Conservation (phyloP, 2,113 vertebrate genomes). For the Barnardius zonarius region DNA sequence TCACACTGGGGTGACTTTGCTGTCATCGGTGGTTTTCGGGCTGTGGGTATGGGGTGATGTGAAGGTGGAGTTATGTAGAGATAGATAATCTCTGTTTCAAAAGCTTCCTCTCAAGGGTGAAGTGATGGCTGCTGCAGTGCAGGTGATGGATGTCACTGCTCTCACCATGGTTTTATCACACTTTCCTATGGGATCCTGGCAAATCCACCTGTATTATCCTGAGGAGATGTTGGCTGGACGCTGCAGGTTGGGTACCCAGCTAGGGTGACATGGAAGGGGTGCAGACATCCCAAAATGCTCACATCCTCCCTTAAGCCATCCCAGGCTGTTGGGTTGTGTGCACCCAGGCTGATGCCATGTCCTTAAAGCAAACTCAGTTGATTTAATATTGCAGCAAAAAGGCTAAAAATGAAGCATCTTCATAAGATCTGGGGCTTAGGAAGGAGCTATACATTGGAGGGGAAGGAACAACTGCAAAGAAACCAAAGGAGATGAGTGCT, state of each 20-base stretch:
- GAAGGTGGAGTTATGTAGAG: neutral
- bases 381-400: neutral
- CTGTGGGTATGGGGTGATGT: neutral
- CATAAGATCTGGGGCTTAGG: neutral
- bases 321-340: neutral
- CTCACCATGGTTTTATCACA: neutral
- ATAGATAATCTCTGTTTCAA: neutral
- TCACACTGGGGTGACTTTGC: neutral
- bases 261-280: neutral
- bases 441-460: neutral
- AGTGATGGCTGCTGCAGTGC: neutral
- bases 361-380: neutral
- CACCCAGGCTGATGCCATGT: neutral
- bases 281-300: neutral
- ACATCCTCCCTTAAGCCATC: neutral
- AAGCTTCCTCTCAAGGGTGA: neutral
- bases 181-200: neutral
- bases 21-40: neutral
- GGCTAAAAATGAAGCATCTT: neutral
- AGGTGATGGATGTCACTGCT: neutral
- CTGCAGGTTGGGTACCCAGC: neutral
- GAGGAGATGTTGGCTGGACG: neutral
- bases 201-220: neutral
- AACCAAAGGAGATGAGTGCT: neutral
- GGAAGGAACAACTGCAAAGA: neutral